Conservation (phyloP, 2,888 invertebrate genomes). For the Agelastica alni region DNA sequence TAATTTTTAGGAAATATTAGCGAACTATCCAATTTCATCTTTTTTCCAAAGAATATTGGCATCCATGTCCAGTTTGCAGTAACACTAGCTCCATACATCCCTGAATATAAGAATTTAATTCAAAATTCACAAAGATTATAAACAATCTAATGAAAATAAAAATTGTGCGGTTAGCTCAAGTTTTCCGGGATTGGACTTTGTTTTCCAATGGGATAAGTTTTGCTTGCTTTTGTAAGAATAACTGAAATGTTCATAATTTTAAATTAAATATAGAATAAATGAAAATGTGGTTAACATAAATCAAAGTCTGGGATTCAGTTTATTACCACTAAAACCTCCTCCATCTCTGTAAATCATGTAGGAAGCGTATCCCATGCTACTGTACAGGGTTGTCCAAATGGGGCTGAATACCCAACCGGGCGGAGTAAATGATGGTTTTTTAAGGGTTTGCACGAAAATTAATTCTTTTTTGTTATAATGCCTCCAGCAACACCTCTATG, state of each 20-base stretch:
- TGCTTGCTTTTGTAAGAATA: no score
- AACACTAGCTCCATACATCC: conserved; percentile 75
- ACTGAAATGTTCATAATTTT: no score
- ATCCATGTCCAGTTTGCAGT: conserved; percentile 85
- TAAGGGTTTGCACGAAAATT: conserved; percentile 73
- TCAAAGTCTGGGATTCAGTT: no score
- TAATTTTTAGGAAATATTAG: not conserved
- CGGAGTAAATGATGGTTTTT: conserved; percentile 76
- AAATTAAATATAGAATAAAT: no score
- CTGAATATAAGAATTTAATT: no score
- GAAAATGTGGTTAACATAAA: no score
- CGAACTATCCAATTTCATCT: conserved; percentile 68
- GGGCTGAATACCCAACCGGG: conserved; percentile 80
- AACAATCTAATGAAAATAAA: no score
- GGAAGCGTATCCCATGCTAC: conserved; percentile 81
- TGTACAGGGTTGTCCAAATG: conserved; percentile 77
- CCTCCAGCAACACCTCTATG: conserved; percentile 73
- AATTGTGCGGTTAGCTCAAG: no score
- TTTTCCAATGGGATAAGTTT: no score
- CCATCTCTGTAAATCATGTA: conserved; percentile 79
- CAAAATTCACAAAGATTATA: no score
- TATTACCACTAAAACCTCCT: conserved; percentile 69
- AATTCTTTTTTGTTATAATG: conserved; percentile 61
- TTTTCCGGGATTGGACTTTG: no score
- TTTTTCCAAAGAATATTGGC: conserved; percentile 79